Evolutionary conservation across 2,797 vertebrate species (phyloP).

Genomic region (Oryzias sinensis): DNA sequence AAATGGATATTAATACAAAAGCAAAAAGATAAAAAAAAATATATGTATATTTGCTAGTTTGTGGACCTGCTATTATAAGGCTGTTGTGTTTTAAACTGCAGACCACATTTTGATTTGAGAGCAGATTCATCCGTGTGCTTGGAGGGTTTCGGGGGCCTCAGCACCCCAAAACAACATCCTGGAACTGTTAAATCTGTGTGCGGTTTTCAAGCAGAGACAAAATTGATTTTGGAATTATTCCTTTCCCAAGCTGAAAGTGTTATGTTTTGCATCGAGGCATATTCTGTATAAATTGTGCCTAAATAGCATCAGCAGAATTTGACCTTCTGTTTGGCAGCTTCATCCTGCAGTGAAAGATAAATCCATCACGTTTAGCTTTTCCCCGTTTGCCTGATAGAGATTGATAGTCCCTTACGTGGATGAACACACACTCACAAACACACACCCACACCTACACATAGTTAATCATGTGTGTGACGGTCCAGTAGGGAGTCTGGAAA

Average conservation of each 20-base stretch:
- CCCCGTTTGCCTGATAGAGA: conserved; percentile 59
- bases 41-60: background rate
- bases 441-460: conserved; percentile 25
- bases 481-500: conserved; percentile 57
- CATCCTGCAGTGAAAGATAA: conserved; percentile 36
- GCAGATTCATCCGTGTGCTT: background rate
- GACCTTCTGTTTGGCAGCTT: conserved; percentile 29
- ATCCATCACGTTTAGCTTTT: conserved; percentile 57
- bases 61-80: background rate
- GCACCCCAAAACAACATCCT: background rate
- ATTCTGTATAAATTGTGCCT: conserved; percentile 21
- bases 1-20: too few species aligned
- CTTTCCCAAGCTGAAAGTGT: conserved; percentile 14
- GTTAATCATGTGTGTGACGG: conserved; percentile 64
- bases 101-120: background rate
- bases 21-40: background rate
- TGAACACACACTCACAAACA: conserved; percentile 23
- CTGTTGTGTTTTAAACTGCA: background rate
- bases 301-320: conserved; percentile 39
- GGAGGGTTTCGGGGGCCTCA: background rate
- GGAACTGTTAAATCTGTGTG: conserved; percentile 10
- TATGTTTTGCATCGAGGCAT: conserved; percentile 27
- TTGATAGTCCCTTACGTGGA: conserved; percentile 48
- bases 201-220: conserved; percentile 16
- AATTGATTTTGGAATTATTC: conserved; percentile 22